Conservation (phyloP, 2,888 invertebrate species). For the Perdita meconis region DNA sequence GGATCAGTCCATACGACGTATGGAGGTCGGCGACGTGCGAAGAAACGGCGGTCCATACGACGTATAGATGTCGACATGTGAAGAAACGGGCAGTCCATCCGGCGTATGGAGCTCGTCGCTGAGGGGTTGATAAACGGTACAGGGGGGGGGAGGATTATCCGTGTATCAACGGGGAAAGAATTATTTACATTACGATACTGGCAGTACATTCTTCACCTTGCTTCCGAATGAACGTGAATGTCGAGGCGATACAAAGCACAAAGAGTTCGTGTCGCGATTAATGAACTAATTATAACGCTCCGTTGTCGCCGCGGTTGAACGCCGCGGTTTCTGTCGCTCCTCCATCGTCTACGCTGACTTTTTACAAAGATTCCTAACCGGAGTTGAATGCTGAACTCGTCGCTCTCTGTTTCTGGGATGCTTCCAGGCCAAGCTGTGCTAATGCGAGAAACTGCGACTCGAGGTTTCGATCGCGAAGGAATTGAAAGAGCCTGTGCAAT, state of each 20-base stretch:
- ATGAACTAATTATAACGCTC: slow-evolving; percentile 46
- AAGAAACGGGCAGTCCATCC: too few relatives aligned
- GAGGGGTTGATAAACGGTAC: background rate
- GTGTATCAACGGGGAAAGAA: slow-evolving; percentile 46
- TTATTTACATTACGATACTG: slow-evolving; percentile 81
- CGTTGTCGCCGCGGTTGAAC: background rate
- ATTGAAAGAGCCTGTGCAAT: too few relatives aligned
- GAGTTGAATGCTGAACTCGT: slow-evolving; percentile 22
- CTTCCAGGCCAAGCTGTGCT: background rate
- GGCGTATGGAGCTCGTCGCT: too few relatives aligned
- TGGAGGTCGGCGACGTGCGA: too few relatives aligned
- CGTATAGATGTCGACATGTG: too few relatives aligned
- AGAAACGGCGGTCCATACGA: too few relatives aligned
- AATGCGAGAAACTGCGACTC: background rate
- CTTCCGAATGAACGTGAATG: slow-evolving; percentile 36
- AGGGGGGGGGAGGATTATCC: background rate
- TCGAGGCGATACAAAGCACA: slow-evolving; percentile 24
- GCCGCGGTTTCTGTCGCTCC: slow-evolving; percentile 1
- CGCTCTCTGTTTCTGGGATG: slow-evolving; percentile 10
- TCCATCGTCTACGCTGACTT: slow-evolving; percentile 32
- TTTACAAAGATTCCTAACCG: slow-evolving; percentile 37
- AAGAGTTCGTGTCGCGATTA: slow-evolving; percentile 15
- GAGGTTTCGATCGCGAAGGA: too few relatives aligned
- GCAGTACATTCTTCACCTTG: slow-evolving; percentile 74
- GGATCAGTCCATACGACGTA: too few relatives aligned